Evolutionary conservation across 2,888 invertebrate species (phyloP).

Genomic region (Tubulanus polymorphus): DNA sequence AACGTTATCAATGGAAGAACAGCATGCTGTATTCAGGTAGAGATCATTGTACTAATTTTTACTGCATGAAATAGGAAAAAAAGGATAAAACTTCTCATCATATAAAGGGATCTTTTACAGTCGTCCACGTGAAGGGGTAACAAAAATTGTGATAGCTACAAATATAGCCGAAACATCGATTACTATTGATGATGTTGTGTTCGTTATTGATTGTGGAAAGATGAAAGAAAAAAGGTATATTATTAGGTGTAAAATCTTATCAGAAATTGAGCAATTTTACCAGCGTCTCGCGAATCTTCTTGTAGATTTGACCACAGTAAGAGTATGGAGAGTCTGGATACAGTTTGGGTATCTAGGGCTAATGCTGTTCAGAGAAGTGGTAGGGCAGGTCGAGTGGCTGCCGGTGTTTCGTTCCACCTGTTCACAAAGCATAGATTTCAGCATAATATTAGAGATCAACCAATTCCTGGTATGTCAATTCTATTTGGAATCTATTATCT

Average conservation of each 20-base stretch:
- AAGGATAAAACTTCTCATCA: neutral
- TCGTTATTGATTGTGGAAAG: constrained; percentile 80
- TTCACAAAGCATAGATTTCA: constrained; percentile 67
- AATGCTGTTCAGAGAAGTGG: constrained; percentile 83
- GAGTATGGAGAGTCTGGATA: constrained; percentile 70
- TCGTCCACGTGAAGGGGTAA: constrained; percentile 60
- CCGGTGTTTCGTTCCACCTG: constrained; percentile 81
- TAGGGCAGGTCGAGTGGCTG: constrained; percentile 80
- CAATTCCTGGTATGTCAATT: constrained; percentile 37
- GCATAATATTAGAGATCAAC: constrained; percentile 64
- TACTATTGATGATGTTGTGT: constrained; percentile 89
- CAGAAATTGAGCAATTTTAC: too few relatives aligned
- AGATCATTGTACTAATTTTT: constrained; percentile 9
- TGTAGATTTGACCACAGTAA: constrained; percentile 50
- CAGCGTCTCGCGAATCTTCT: too few relatives aligned
- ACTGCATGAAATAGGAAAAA: neutral
- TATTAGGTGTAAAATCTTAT: too few relatives aligned
- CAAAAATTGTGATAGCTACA: constrained; percentile 75
- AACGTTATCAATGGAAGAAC: constrained; percentile 75
- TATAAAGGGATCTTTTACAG: constrained; percentile 20
- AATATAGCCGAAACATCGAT: constrained; percentile 90
- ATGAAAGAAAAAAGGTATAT: constrained; percentile 68
- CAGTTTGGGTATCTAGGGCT: constrained; percentile 77
- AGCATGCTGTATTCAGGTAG: constrained; percentile 69
- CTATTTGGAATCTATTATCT: neutral